Evolutionary conservation across 1,140 invertebrate species (phyloP).

Genomic region (Hypsibius dujardini): DNA sequence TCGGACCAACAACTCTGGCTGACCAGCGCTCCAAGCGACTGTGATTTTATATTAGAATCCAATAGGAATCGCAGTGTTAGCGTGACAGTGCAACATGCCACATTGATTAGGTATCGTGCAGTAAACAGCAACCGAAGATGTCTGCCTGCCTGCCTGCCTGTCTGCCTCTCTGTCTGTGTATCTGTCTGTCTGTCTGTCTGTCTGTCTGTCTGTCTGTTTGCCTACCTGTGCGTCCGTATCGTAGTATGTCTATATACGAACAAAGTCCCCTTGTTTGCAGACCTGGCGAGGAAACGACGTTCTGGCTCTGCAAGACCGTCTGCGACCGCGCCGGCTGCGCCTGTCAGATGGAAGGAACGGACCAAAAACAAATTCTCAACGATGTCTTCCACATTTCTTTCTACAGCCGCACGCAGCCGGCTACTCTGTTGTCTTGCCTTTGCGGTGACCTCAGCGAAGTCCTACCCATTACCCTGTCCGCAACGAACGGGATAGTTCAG

Average conservation of each 20-base stretch:
- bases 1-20: background rate
- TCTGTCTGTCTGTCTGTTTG: background rate
- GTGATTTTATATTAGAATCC: background rate
- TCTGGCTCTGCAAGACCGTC: background rate
- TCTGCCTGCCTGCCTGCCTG: background rate
- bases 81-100: background rate
- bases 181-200: background rate
- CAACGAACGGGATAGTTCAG: background rate
- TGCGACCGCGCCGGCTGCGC: background rate
- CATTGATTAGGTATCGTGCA: background rate
- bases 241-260: background rate
- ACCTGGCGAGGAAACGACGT: slow-evolving; percentile 1
- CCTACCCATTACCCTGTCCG: background rate
- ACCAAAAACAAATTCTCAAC: background rate
- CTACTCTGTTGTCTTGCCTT: background rate
- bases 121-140: background rate
- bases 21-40: background rate
- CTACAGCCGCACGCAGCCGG: background rate
- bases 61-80: background rate
- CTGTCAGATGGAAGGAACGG: background rate
- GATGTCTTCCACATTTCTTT: background rate
- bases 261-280: background rate
- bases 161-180: background rate
- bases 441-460: slow-evolving; percentile 7
- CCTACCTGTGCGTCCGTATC: background rate